Percentiles rank a stretch among this genome's conserved stretches.
phyloP scores from a whole-genome alignment of 2,888 invertebrate genomes.

The Cacoxenus indagator region DNA sequence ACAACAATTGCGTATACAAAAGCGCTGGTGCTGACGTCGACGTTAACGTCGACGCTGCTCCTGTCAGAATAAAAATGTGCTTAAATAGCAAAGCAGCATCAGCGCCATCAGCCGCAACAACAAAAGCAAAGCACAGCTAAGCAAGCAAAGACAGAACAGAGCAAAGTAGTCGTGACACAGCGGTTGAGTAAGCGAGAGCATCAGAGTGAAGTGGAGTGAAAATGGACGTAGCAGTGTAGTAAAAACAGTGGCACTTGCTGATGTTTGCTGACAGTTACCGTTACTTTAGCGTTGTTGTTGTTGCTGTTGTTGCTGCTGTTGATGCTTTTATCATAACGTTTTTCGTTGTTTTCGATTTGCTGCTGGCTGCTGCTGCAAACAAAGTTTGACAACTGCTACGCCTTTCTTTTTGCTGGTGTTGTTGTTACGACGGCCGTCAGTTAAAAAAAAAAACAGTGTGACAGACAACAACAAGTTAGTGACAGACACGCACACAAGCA shows the following conservation, averaged over 20 bases:
- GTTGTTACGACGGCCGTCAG: background rate
- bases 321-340: constrained; percentile 6
- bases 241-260: constrained; percentile 4
- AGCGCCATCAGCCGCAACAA: background rate
- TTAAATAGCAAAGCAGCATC: background rate
- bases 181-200: too few relatives aligned
- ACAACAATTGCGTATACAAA: background rate
- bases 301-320: constrained; percentile 2
- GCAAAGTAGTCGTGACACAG: background rate
- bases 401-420: background rate
- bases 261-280: constrained; percentile 16
- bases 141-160: too few relatives aligned
- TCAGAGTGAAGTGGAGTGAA: background rate
- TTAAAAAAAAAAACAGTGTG: too few relatives aligned
- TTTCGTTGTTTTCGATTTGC: background rate
- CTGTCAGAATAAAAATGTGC: background rate
- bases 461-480: too few relatives aligned
- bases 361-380: background rate
- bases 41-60: background rate
- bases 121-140: too few relatives aligned
- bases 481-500: background rate
- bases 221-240: background rate
- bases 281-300: background rate
- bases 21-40: background rate
- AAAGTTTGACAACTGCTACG: background rate